Percentiles rank a stretch among this genome's conserved stretches.
Conservation (phyloP, 2,797 vertebrate genomes). For the Varecia variegata region DNA sequence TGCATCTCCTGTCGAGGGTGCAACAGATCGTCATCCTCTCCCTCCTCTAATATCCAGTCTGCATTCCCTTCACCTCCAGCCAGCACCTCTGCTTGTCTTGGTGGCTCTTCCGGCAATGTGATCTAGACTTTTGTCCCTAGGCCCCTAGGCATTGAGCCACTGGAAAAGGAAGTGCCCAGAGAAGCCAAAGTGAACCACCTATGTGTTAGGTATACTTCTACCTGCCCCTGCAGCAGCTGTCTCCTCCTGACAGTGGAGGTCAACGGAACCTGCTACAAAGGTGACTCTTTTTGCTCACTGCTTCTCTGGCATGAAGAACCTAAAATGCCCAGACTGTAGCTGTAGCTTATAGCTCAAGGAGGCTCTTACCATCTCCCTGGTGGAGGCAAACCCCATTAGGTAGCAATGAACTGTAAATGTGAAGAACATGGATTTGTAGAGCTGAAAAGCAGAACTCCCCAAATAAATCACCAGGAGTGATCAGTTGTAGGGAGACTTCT, state of each 20-base stretch:
- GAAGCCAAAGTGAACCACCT: neutral
- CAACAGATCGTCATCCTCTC: fast-evolving
- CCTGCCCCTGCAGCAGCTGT: fast-evolving
- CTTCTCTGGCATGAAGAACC: neutral
- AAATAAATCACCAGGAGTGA: neutral
- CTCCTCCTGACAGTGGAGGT: neutral
- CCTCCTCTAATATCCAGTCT: neutral
- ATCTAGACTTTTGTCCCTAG: neutral
- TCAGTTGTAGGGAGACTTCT: fast-evolving
- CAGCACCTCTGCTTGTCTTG: neutral
- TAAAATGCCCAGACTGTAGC: neutral
- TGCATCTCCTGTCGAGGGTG: neutral
- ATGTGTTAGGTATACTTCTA: neutral
- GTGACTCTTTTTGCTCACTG: neutral
- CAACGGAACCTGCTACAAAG: fast-evolving
- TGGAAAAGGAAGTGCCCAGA: too few species aligned
- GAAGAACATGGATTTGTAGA: neutral
- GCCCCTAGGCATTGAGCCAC: fast-evolving
- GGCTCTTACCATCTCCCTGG: neutral
- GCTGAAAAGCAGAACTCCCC: neutral
- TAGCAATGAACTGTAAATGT: neutral
- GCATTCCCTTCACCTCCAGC: neutral
- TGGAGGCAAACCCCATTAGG: fast-evolving
- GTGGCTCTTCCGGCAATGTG: neutral
- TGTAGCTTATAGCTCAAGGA: neutral